Conservation (phyloP, 2,888 invertebrate genomes). For the Pyrrhosoma nymphula region DNA sequence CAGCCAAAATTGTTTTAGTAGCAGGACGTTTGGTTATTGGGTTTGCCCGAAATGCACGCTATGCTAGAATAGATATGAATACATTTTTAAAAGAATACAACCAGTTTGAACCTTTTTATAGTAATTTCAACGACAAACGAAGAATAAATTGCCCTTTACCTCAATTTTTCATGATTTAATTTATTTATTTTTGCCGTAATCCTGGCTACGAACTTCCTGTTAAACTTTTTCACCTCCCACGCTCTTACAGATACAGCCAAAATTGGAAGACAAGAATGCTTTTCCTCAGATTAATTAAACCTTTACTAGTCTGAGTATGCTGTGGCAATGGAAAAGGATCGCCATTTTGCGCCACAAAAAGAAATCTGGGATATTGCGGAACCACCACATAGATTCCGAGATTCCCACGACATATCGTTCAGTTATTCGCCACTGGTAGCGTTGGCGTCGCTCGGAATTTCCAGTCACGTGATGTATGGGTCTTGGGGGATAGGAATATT, state of each 20-base stretch:
- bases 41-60: too few relatives aligned
- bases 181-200: too few relatives aligned
- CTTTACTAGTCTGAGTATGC: not conserved
- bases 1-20: too few relatives aligned
- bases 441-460: conserved; percentile 55
- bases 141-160: too few relatives aligned
- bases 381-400: not conserved
- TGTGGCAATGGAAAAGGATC: not conserved
- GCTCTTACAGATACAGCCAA: not conserved
- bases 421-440: conserved; percentile 44
- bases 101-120: too few relatives aligned
- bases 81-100: too few relatives aligned
- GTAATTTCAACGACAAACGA: too few relatives aligned
- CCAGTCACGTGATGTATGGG: conserved; percentile 63
- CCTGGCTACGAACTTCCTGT: too few relatives aligned
- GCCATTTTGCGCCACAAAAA: not conserved
- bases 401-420: not conserved
- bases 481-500: conserved; percentile 35
- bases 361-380: not conserved
- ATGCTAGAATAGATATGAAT: too few relatives aligned
- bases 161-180: too few relatives aligned
- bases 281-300: not conserved
- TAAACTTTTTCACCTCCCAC: too few relatives aligned
- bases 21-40: too few relatives aligned
- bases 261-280: not conserved